A percentile compares a stretch with the other conserved stretches of the same genome.
phyloP scores from a whole-genome alignment of 2,113 vertebrate species.

The Trochalopteron elliotii region DNA sequence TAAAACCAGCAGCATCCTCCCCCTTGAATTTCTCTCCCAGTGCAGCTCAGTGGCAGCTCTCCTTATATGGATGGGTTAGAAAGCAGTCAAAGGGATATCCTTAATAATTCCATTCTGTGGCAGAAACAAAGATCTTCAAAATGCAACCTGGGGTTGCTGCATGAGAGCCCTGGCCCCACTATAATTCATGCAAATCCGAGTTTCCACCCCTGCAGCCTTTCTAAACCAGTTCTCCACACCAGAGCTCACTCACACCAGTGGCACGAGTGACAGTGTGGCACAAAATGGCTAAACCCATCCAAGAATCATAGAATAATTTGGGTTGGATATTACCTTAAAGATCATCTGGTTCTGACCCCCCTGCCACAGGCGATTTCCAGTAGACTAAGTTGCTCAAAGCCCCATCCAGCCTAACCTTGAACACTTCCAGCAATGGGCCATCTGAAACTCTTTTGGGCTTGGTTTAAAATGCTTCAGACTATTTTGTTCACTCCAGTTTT shows the following conservation, averaged over 20 bases:
- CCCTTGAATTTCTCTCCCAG: not conserved
- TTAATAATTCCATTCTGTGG: not conserved
- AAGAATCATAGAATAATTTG: not conserved
- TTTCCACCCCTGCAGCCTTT: not conserved
- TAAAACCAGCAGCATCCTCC: not conserved
- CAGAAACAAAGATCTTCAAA: not conserved
- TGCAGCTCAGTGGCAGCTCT: not conserved
- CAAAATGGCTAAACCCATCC: not conserved
- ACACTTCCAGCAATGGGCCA: not conserved
- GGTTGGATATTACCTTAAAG: not conserved
- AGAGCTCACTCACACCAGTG: accelerated
- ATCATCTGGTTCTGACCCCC: not conserved
- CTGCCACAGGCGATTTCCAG: not conserved
- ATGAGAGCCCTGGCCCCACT: not conserved
- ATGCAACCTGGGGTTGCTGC: not conserved
- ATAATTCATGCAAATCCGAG: accelerated
- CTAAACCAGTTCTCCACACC: not conserved
- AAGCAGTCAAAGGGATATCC: not conserved
- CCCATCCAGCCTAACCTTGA: not conserved
- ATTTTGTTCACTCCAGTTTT: not conserved
- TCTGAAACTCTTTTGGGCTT: not conserved
- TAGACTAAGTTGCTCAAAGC: not conserved
- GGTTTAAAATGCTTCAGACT: not conserved
- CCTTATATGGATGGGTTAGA: not conserved
- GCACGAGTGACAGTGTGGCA: accelerated